A percentile compares a stretch with the other conserved stretches of the same genome.
Conservation (phyloP, 1,140 invertebrate species). For the Ceratina calcarata region DNA sequence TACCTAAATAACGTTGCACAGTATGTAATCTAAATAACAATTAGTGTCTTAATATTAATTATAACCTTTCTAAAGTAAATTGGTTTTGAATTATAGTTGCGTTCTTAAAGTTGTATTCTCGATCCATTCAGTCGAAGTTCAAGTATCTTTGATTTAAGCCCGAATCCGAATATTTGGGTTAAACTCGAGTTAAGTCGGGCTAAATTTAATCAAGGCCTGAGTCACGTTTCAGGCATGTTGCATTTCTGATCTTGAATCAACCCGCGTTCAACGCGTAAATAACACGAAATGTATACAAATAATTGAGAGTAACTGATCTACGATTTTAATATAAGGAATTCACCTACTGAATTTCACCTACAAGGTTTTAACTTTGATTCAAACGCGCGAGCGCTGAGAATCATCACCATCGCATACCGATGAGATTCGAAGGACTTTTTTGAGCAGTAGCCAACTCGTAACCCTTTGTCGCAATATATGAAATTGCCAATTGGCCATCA, state of each 20-base stretch:
- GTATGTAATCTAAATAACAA: too few relatives aligned
- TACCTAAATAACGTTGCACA: too few relatives aligned
- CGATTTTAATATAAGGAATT: neutral
- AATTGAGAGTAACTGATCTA: too few relatives aligned
- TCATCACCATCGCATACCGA: too few relatives aligned
- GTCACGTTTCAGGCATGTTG: neutral
- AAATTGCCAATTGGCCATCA: conserved; percentile 43
- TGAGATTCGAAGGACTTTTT: neutral
- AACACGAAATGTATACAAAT: neutral
- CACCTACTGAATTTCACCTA: neutral
- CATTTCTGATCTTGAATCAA: neutral
- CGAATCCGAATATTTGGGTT: conserved; percentile 18
- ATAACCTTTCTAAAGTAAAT: too few relatives aligned
- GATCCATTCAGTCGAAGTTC: neutral
- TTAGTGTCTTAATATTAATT: too few relatives aligned
- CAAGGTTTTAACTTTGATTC: neutral
- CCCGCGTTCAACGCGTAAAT: neutral
- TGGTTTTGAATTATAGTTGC: too few relatives aligned
- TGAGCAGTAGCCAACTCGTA: conserved; percentile 11
- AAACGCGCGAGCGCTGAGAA: neutral
- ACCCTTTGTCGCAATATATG: neutral
- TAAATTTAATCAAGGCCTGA: conserved; percentile 19
- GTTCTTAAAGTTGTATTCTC: neutral
- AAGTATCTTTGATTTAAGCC: conserved; percentile 5
- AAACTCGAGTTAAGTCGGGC: conserved; percentile 22